Percentiles rank a stretch among this genome's conserved stretches.
Conservation (phyloP, 2,888 invertebrate genomes). For the Trimorus sp. region DNA sequence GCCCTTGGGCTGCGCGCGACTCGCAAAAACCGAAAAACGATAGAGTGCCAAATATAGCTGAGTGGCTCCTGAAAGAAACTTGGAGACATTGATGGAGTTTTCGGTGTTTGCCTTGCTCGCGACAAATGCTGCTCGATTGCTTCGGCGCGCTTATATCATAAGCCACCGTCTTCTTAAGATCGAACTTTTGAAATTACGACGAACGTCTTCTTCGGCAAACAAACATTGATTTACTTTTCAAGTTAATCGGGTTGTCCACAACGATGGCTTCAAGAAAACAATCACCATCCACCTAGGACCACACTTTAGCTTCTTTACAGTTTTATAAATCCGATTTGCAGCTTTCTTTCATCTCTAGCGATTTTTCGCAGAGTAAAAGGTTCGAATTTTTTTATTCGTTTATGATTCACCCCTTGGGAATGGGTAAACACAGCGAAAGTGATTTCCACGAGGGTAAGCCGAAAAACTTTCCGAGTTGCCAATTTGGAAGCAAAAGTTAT, state of each 20-base stretch:
- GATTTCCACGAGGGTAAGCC: slow-evolving; percentile 46
- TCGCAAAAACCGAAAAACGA: slow-evolving; percentile 79
- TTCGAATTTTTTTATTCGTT: slow-evolving; percentile 27
- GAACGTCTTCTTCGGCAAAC: slow-evolving; percentile 36
- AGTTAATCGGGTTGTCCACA: too few relatives aligned
- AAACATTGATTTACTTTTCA: slow-evolving; percentile 7
- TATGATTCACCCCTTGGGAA: slow-evolving; percentile 45
- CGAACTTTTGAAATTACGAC: slow-evolving; percentile 31
- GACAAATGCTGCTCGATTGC: slow-evolving; percentile 77
- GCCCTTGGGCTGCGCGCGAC: slow-evolving; percentile 63
- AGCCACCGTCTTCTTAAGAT: slow-evolving; percentile 35
- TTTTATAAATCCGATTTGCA: background rate
- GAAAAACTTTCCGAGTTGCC: slow-evolving; percentile 44
- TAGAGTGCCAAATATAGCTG: slow-evolving; percentile 73
- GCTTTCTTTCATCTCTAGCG: background rate
- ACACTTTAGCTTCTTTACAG: too few relatives aligned
- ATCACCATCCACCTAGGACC: too few relatives aligned
- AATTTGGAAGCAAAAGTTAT: slow-evolving; percentile 59
- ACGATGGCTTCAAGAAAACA: too few relatives aligned
- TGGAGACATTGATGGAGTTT: slow-evolving; percentile 78
- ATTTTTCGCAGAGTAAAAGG: background rate
- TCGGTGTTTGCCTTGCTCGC: slow-evolving; percentile 72
- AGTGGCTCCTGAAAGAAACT: slow-evolving; percentile 76
- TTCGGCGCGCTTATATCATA: slow-evolving; percentile 59
- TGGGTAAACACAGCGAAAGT: slow-evolving; percentile 50